Percentiles rank a stretch among this genome's conserved stretches.
phyloP scores from a whole-genome alignment of 2,113 vertebrate species.

The Chrysemys picta region DNA sequence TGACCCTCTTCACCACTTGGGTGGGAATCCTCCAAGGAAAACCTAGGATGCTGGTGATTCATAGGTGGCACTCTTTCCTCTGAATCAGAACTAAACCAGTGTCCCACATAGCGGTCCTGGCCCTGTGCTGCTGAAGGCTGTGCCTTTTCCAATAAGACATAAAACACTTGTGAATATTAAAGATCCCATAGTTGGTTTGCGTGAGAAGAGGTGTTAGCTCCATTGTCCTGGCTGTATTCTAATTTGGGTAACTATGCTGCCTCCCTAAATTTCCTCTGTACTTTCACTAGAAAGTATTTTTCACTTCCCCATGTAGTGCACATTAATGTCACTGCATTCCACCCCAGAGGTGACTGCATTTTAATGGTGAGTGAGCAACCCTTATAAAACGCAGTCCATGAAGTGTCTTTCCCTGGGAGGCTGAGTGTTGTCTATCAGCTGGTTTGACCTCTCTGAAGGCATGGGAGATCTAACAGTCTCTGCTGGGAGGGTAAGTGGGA shows the following conservation, averaged over 20 bases:
- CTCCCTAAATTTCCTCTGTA: background rate
- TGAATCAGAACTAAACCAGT: background rate
- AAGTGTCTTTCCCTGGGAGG: background rate
- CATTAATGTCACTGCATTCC: background rate
- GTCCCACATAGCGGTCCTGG: background rate
- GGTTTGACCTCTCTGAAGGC: background rate
- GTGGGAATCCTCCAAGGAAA: background rate
- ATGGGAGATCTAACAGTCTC: background rate
- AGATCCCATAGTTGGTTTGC: background rate
- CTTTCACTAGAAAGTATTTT: background rate
- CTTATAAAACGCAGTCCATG: background rate
- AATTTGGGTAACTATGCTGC: background rate
- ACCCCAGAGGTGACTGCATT: background rate
- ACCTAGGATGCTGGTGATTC: background rate
- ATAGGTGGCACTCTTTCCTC: background rate
- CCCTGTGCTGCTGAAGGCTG: background rate
- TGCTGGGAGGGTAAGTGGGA: constrained; percentile 1
- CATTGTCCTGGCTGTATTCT: background rate
- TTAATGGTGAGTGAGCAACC: background rate
- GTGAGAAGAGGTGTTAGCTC: background rate
- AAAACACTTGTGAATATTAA: background rate
- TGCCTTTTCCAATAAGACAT: background rate
- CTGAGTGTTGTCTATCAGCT: background rate
- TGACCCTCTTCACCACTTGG: background rate
- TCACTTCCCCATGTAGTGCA: background rate